Evolutionary conservation across 2,888 invertebrate species (phyloP), one percentile per base, ranked within the genome.

Genomic region (Fissipunctia ypsillon): DNA sequence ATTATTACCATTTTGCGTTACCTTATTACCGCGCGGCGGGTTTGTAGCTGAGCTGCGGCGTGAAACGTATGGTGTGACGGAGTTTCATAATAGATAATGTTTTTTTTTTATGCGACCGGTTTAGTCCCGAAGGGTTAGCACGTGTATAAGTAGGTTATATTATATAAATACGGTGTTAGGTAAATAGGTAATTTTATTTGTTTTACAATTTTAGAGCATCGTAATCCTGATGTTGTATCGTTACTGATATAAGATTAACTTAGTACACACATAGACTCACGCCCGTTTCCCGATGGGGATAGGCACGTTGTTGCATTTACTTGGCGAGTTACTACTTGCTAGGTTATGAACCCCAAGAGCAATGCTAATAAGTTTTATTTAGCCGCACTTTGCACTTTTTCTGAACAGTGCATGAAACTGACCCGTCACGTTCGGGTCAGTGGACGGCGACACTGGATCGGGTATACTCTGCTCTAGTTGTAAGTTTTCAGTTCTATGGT

Each of bases 1-100:
- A 61, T 71, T 76, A 83, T 81, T 75, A 75, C 75, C 71, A 57
- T 83, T 80, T 80, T 61, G 71, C 52, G 65, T 68, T 75, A 68
- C 80, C 75, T 71, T 81, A 83, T 79, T 79, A 80, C 60, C 38
- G 60, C 66, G n/a, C 60, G 67, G 66, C 64, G 54, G 22, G 50
- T 41, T 69, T 79, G 66, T 66, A 64, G n/a, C n/a, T n/a, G n/a
- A n/a, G 38, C 65, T 67, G 43, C 63, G 38, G 16, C 67, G 54
- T 50, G 31, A 57, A 66, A 59, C 28, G 41, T 60, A 22, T 60
- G 56, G 43, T 66, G 68, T 65, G 50, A 71, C n/a, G 57, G 43
- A 57, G 56, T 70, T 64, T 75, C n/a, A 25, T 56, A 79, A 70
- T 73, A 50, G 48, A 64, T 65, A 69, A 82, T 67, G 43, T 73